phyloP scores from a whole-genome alignment of 2,888 invertebrate genomes.

The Sinodicranocentrus sp. region DNA sequence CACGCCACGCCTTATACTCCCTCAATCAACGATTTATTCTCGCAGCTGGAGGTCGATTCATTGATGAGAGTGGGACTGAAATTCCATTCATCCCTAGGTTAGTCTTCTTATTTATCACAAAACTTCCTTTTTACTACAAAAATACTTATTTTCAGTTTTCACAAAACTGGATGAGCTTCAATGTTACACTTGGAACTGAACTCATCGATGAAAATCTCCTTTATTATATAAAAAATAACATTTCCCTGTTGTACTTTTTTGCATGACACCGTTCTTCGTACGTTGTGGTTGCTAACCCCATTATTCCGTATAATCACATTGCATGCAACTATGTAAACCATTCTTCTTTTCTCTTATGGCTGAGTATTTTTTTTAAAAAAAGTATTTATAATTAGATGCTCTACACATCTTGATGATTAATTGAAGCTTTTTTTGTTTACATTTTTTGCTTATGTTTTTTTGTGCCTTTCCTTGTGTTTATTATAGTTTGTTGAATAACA shows the following conservation, averaged over 20 bases:
- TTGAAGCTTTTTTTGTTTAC: conserved; percentile 56
- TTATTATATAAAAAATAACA: too few species aligned
- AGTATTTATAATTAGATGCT: too few species aligned
- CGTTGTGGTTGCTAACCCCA: background rate
- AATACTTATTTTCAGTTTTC: too few species aligned
- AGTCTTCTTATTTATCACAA: too few species aligned
- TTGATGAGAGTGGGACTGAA: conserved; percentile 78
- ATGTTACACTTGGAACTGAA: too few species aligned
- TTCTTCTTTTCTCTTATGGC: background rate
- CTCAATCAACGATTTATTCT: conserved; percentile 89
- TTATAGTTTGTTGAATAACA: conserved; percentile 77
- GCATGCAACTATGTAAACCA: background rate
- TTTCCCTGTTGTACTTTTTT: background rate
- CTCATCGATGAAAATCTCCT: too few species aligned
- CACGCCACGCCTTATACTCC: conserved; percentile 86
- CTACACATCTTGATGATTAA: too few species aligned
- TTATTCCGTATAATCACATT: background rate
- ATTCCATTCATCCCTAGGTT: conserved; percentile 79
- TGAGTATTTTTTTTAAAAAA: too few species aligned
- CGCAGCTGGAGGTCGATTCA: conserved; percentile 88
- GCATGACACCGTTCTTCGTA: background rate
- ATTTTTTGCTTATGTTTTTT: conserved; percentile 57
- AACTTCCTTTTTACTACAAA: too few species aligned
- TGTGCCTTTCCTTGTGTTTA: conserved; percentile 58
- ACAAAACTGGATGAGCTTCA: too few species aligned